Conservation (phyloP, 92 coral and sea anemone genomes). For the Bergia puertoricense region DNA sequence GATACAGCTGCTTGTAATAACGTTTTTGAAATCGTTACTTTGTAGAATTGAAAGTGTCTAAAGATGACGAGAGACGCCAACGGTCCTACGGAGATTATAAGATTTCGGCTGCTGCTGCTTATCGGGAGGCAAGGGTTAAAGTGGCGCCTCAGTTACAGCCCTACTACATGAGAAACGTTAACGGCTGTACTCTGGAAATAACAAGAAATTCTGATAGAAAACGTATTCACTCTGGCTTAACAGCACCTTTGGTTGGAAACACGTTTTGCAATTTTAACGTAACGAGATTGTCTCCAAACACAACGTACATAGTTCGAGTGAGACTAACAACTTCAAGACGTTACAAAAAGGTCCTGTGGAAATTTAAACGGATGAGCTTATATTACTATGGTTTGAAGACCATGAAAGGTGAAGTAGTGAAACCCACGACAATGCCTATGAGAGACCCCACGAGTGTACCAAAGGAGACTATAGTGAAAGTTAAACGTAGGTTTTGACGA, state of each 20-base stretch:
- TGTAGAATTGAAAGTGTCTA: slow-evolving; percentile 2
- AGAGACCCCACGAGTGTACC: neutral
- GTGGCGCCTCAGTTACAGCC: neutral
- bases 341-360: neutral
- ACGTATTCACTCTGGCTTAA: slow-evolving; percentile 5
- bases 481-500: too few relatives aligned
- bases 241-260: neutral
- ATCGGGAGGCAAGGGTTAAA: neutral
- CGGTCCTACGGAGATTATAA: neutral
- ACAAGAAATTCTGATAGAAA: neutral
- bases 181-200: neutral
- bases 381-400: slow-evolving; percentile 5
- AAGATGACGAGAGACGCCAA: neutral
- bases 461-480: too few relatives aligned
- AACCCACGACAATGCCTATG: neutral
- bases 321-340: neutral
- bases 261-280: slow-evolving; percentile 6
- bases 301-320: neutral
- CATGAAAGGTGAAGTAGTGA: neutral
- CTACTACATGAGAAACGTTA: neutral
- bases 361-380: neutral
- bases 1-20: too few relatives aligned
- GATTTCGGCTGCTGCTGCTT: neutral
- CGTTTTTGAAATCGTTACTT: neutral
- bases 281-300: neutral